Evolutionary conservation across 2,113 vertebrate genomes (phyloP).

Genomic region (Microtus ochrogaster): DNA sequence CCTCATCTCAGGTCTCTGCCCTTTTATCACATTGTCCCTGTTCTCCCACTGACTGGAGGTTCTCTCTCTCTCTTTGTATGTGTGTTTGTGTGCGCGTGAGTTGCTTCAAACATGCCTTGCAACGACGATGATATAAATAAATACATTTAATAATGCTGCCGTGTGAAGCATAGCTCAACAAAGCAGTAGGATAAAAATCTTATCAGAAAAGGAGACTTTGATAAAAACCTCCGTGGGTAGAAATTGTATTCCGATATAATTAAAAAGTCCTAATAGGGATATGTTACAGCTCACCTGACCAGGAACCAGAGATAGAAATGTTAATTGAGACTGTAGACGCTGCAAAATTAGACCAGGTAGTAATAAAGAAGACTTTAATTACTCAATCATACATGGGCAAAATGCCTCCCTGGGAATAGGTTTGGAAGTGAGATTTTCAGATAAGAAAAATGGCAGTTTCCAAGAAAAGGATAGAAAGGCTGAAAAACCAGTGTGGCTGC

Average conservation of each 20-base stretch:
- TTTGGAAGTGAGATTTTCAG: constrained; percentile 75
- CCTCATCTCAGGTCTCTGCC: background rate
- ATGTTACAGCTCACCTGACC: constrained; percentile 76
- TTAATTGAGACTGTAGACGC: constrained; percentile 78
- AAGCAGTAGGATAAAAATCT: constrained; percentile 77
- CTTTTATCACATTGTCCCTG: background rate
- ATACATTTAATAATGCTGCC: constrained; percentile 62
- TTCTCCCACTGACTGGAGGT: background rate
- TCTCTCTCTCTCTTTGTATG: constrained; percentile 29
- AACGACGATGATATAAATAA: constrained; percentile 68
- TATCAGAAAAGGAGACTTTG: constrained; percentile 71
- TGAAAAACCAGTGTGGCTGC: background rate
- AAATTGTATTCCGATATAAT: constrained; percentile 80
- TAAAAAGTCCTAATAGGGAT: constrained; percentile 79
- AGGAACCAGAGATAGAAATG: constrained; percentile 77
- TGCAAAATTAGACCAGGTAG: constrained; percentile 72
- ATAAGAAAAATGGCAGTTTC: constrained; percentile 70
- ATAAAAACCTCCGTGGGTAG: constrained; percentile 77
- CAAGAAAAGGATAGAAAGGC: constrained; percentile 8
- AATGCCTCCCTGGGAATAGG: constrained; percentile 74
- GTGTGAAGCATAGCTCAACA: constrained; percentile 51
- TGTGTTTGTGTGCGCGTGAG: constrained; percentile 26
- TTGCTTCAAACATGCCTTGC: constrained; percentile 60
- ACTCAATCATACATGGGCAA: constrained; percentile 76
- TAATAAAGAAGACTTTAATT: constrained; percentile 79